Base-by-base conservation (phyloP, 64 coral and sea anemone species). In the Pachyseris speciosa region DNA sequence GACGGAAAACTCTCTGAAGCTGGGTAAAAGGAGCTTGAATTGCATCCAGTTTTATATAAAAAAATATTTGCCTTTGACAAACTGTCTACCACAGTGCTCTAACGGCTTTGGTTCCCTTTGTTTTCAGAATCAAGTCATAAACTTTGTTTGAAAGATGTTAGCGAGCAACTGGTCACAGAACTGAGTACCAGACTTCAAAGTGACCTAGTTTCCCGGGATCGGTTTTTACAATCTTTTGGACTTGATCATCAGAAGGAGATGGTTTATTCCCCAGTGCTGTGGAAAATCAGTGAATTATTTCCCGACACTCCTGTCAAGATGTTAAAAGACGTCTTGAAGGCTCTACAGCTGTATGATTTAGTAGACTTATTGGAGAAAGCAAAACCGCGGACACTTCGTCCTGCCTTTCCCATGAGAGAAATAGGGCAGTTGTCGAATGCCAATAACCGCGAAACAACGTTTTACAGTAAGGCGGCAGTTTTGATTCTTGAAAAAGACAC, bases 91-190 rank as follows among this genome's bases (percentile, higher is more conserved):
- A n/a, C n/a, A n/a, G n/a, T n/a, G n/a, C n/a, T n/a, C n/a, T n/a
- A n/a, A n/a, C n/a, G n/a, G n/a, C n/a, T n/a, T n/a, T n/a, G n/a
- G n/a, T n/a, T 57, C 4, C 25, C 47, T 74, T 22, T 12, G 7
- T 38, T 79, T 22, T 20, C 28, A 31, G 12, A 37, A 27, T 36
- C 20, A 16, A 8, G 5, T 19, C 7, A 9, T 20, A 32, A 58
- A 57, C 51, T 25, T 16, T 38, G 51, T 47, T 57, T 80, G 75
- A 80, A 80, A 80, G 75, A 80, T 34, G 1, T 80, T 19, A 80
- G 51, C 15, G 7, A n/a, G 11, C 17, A 58, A n/a, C 6, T 58
- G 11, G 37, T 47, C 30, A 0, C 0, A 10, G 31, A 80, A 53
- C 3, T 80, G 48, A 32, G 4, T 9, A 0, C 1, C 19, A 80